Base-by-base conservation (phyloP, 2,113 vertebrate genomes). In the Indri indri region DNA sequence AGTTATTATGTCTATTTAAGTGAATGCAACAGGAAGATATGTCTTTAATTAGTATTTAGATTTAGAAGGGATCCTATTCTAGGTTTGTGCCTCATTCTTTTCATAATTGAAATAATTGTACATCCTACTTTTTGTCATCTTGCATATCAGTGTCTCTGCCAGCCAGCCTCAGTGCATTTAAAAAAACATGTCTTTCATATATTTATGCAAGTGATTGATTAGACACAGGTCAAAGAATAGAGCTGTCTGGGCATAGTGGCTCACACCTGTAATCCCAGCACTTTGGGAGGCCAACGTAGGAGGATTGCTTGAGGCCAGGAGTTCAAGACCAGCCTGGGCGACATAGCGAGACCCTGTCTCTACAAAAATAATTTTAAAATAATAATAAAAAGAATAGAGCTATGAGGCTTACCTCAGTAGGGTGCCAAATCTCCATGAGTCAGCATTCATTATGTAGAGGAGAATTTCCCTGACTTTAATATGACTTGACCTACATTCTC, bases 71-170 rank as follows among this genome's bases (percentile, higher is more conserved):
- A 65, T 70, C 18, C 50, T 95, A 12, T 83, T 73, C 22, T 52
- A 79, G 65, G 27, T 88, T 89, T 87, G 25, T 90, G 63, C 52
- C 16, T 71, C 17, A 32, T 66, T 85, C 63, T 71, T 94, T 82
- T 18, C 40, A 73, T 61, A 93, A 45, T 73, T 96, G 82, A 95
- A 95, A 90, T 83, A 79, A 90, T 74, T 95, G 84, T 90, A 68
- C 23, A 57, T 94, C 45, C 50, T 90, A 61, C 59, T 61, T 79
- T 86, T 95, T 90, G 6, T 74, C 73, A 68, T 42, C 34, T 23
- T 45, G 1, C n/a, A 1, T 83, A 42, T 45, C 45, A 18, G 32
- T 79, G 37, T 77, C 14, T 93, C 50, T 84, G 63, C 3, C 22
- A 90, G 14, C 23, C 65, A 79, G 30, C 74, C 50, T 59, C 27